A percentile compares a stretch with the other conserved stretches of the same genome.
phyloP scores from a whole-genome alignment of 2,113 vertebrate species.

The Sapajus apella region DNA sequence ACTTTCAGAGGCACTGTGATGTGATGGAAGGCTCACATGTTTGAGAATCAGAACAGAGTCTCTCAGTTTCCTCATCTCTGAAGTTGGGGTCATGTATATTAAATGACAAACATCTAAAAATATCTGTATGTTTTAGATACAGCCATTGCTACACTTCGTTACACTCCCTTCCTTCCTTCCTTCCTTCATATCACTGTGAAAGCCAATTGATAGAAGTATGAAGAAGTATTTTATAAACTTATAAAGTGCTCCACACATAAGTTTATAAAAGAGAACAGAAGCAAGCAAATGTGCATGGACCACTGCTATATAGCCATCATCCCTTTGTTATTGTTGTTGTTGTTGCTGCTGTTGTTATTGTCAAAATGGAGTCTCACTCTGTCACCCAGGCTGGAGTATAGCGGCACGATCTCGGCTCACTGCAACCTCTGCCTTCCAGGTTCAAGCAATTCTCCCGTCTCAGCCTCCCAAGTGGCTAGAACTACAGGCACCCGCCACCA shows the following conservation, averaged over 20 bases:
- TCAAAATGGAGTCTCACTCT: too few relatives aligned
- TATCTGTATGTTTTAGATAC: not conserved
- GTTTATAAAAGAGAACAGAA: not conserved
- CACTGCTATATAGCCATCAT: not conserved
- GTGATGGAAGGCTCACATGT: not conserved
- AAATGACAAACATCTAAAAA: too few relatives aligned
- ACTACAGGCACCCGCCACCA: too few relatives aligned
- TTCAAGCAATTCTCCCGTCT: too few relatives aligned
- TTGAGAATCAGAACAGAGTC: not conserved
- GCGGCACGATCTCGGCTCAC: too few relatives aligned
- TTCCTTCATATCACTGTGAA: not conserved
- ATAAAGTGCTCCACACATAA: not conserved
- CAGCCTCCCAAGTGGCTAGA: too few relatives aligned
- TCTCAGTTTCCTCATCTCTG: not conserved
- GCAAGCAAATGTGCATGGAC: not conserved
- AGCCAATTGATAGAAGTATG: not conserved
- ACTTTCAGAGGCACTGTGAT: not conserved
- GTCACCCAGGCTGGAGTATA: too few relatives aligned
- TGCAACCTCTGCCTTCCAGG: too few relatives aligned
- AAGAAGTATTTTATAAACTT: not conserved
- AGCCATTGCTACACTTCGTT: not conserved
- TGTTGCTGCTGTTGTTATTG: too few relatives aligned
- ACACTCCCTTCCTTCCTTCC: too few relatives aligned
- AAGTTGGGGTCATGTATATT: not conserved
- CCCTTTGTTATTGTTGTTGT: not conserved